These are phyloP conservation scores for Cecropterus lyciades DNA, from an alignment of 1,140 invertebrate species.

Conservation along the genomic window DNA sequence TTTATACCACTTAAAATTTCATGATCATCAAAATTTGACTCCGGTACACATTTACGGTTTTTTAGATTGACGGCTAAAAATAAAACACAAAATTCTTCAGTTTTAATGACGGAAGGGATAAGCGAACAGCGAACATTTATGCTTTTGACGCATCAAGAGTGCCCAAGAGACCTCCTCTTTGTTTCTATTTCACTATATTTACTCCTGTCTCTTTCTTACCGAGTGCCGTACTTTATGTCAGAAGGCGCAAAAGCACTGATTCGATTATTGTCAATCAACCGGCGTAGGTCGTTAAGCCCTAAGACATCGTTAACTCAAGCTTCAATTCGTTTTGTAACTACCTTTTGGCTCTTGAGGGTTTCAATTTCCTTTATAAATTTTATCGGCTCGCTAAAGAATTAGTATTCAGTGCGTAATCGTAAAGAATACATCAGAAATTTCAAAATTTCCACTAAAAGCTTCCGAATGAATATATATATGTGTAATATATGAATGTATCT, in stretches of 20 bases:
- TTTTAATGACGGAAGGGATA: constrained; percentile 1
- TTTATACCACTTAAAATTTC: too few species aligned
- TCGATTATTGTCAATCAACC: constrained; percentile 52
- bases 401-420: constrained; percentile 6
- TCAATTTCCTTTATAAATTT: constrained; percentile 20
- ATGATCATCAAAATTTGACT: too few species aligned
- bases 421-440: not conserved
- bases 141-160: constrained; percentile 8
- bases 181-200: constrained; percentile 8
- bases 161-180: constrained; percentile 5
- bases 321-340: constrained; percentile 36
- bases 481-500: too few species aligned
- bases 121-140: constrained; percentile 1
- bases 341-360: constrained; percentile 21
- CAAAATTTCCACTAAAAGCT: too few species aligned
- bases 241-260: constrained; percentile 47
- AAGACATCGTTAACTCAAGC: constrained; percentile 46
- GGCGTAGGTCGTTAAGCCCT: constrained; percentile 42
- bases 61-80: not conserved
- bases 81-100: constrained; percentile 20
- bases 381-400: not conserved
- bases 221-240: constrained; percentile 43
- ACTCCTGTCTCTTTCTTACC: not conserved
- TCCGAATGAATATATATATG: too few species aligned
- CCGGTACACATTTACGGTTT: not conserved